phyloP scores from a whole-genome alignment of 2,113 vertebrate species.

The Sapajus apella region DNA sequence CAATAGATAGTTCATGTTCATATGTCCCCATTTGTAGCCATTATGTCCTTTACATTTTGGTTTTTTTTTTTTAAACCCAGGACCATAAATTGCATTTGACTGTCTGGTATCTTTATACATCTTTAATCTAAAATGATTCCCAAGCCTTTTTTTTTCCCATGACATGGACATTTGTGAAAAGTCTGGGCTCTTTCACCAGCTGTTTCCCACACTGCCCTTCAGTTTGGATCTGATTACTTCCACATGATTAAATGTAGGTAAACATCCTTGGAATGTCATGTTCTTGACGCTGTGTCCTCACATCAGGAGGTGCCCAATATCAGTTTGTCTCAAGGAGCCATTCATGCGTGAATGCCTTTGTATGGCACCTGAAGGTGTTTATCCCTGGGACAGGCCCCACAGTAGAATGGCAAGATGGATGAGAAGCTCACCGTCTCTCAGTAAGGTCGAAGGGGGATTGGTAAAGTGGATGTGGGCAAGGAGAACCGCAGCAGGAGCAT shows the following conservation, averaged over 20 bases:
- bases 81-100: not conserved
- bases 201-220: not conserved
- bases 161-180: not conserved
- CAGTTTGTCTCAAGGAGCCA: not conserved
- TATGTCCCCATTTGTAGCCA: not conserved
- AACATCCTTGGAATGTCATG: not conserved
- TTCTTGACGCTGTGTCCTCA: not conserved
- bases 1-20: not conserved
- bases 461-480: rapidly evolving
- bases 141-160: not conserved
- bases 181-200: not conserved
- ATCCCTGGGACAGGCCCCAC: too few species aligned
- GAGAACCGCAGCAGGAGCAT: not conserved
- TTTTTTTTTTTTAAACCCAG: not conserved
- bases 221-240: not conserved
- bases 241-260: not conserved
- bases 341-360: not conserved
- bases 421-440: not conserved
- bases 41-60: not conserved
- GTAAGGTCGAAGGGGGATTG: too few species aligned
- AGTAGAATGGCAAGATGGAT: not conserved
- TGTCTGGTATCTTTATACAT: not conserved
- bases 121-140: not conserved
- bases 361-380: not conserved
- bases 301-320: not conserved